Percentiles rank a stretch among this genome's conserved stretches.
Conservation (phyloP, 2,888 invertebrate species). For the Cephus nigrinus region DNA sequence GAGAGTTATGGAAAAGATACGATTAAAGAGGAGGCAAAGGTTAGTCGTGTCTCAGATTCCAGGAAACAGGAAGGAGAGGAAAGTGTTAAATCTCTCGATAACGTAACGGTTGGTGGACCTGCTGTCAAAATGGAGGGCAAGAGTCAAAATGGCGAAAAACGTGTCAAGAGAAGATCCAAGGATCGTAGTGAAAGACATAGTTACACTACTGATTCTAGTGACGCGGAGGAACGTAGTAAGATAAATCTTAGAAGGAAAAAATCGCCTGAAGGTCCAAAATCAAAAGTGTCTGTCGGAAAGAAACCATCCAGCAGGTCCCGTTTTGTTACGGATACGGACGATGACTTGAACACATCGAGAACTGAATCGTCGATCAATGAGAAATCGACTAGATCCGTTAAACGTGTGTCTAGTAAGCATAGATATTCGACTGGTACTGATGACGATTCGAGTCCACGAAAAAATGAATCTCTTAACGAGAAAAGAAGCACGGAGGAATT, state of each 20-base stretch:
- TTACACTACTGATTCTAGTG: conserved; percentile 49
- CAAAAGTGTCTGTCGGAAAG: conserved; percentile 16
- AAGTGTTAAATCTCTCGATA: background rate
- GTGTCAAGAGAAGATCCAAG: conserved; percentile 9
- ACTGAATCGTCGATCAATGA: conserved; percentile 16
- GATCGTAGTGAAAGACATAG: conserved; percentile 29
- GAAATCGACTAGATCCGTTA: conserved; percentile 2
- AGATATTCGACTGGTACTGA: conserved; percentile 14
- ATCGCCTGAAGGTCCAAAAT: conserved; percentile 39
- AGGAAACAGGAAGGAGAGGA: conserved; percentile 17
- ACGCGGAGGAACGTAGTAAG: conserved; percentile 34
- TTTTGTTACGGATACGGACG: conserved; percentile 28
- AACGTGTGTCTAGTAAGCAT: conserved; percentile 9
- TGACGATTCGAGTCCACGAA: conserved; percentile 21
- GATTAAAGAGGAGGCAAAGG: conserved; percentile 10
- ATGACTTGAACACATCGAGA: conserved; percentile 25
- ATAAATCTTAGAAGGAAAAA: conserved; percentile 31
- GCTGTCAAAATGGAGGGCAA: background rate
- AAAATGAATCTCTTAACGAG: conserved; percentile 9
- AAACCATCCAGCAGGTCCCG: conserved; percentile 25
- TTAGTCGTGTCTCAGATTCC: conserved; percentile 9
- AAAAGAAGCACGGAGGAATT: background rate
- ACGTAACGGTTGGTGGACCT: conserved; percentile 6
- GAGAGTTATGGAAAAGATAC: background rate
- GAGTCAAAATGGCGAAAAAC: conserved; percentile 22